Base-by-base conservation (phyloP, 23 tunicate genomes). In the Ciona savignyi region DNA sequence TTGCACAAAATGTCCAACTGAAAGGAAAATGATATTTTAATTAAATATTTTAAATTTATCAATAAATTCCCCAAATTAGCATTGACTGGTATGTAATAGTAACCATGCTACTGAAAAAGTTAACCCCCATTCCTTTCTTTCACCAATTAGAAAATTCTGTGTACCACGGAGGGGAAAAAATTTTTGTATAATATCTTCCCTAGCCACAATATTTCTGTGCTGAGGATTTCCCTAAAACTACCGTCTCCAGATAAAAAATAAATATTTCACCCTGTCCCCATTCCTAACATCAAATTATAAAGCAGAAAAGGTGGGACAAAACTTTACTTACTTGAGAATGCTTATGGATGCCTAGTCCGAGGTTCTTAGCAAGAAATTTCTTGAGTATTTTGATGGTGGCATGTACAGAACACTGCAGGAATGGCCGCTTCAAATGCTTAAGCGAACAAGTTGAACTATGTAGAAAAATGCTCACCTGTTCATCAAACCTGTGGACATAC, bases 331-430 rank as follows among this genome's bases (percentile, higher is more conserved):
- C 86, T 51, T 87, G 86, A 3, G 66, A 64, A 30, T 85, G 85
- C 42, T 65, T 67, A 1, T 80, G 69, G 19, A 74, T 35, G 9
- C 79, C 80, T 23, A 88, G 51, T 25, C 96, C 96, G 21, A 89
- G 81, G 19, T 74, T 63, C 65, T 89, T 89, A n/a, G 96, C 96
- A 0, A 89, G 73, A 75, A 60, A 89, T 71, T 83, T 89, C 62
- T 89, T 89, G 2, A 89, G 60, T 1, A 83, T 89, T 74, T 89
- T 89, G 42, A 89, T 83, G 20, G 96, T 83, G 1, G 89, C 89
- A 51, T 89, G 74, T 1, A 83, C 89, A 0, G 96, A 89, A 71
- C 89, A 83, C 32, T 84, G 82, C 25, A 89, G 25, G 63, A 23
- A 89, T 1, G 96, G 96, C 63, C 86, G 82, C 62, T 74, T 79